Evolutionary conservation across 2,113 vertebrate genomes (phyloP).

Genomic region (Coracopsis vasa): DNA sequence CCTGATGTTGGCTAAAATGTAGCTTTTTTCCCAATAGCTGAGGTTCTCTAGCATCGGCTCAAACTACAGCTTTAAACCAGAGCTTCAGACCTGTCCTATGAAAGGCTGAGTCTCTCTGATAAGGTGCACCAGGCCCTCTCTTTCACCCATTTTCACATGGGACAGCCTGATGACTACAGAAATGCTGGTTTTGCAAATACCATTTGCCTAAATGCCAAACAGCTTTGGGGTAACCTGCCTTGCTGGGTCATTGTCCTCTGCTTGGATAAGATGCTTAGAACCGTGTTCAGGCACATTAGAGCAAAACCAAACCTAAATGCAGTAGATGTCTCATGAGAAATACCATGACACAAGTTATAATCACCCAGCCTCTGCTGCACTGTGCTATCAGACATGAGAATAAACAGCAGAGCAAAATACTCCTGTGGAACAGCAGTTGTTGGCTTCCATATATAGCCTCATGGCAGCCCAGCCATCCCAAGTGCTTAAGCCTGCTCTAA

Average conservation of each 20-base stretch:
- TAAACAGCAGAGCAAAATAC: not conserved
- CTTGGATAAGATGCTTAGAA: not conserved
- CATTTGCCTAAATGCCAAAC: not conserved
- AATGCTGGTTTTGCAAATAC: not conserved
- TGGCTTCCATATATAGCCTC: not conserved
- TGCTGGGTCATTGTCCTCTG: fast-evolving
- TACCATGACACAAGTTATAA: not conserved
- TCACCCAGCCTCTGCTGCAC: not conserved
- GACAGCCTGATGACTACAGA: not conserved
- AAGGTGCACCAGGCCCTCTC: not conserved
- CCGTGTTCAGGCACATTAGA: not conserved
- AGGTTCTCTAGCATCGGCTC: not conserved
- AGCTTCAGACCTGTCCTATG: not conserved
- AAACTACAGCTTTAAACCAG: not conserved
- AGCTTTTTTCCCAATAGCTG: fast-evolving
- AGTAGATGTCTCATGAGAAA: not conserved
- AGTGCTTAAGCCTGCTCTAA: not conserved
- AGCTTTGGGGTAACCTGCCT: not conserved
- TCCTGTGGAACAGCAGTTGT: not conserved
- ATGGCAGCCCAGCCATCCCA: not conserved
- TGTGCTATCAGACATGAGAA: fast-evolving
- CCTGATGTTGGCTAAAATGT: not conserved
- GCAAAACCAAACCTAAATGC: not conserved
- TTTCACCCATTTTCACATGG: not conserved
- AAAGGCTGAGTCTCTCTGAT: not conserved